A percentile compares a stretch with the other conserved stretches of the same genome.
phyloP scores from a whole-genome alignment of 2,113 vertebrate species.

The Gila orcuttii region DNA sequence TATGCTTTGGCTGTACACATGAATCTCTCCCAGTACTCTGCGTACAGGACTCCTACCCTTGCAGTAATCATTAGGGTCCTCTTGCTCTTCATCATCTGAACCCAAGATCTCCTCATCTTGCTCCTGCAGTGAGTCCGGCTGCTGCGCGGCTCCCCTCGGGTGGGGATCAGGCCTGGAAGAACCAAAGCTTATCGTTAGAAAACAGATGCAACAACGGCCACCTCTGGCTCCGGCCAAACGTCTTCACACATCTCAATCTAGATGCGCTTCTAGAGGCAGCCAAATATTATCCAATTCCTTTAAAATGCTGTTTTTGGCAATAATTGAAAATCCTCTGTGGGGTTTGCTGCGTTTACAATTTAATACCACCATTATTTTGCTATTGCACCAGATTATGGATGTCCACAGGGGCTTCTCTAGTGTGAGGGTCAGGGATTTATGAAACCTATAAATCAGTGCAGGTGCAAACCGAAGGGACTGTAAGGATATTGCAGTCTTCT shows the following conservation, averaged over 20 bases:
- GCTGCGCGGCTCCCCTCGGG: slow-evolving; percentile 81
- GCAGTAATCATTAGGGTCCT: slow-evolving; percentile 97
- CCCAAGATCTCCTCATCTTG: slow-evolving; percentile 96
- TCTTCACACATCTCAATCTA: slow-evolving; percentile 5
- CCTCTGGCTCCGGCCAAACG: not conserved
- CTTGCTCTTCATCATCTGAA: slow-evolving; percentile 96
- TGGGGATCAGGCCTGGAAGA: slow-evolving; percentile 85
- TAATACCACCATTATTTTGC: not conserved
- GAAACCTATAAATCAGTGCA: slow-evolving; percentile 2
- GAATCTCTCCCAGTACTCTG: not conserved
- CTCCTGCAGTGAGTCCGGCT: slow-evolving; percentile 85
- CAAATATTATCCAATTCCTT: not conserved
- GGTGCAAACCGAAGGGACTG: not conserved
- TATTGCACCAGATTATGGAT: not conserved
- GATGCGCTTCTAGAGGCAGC: not conserved
- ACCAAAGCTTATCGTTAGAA: slow-evolving; percentile 19
- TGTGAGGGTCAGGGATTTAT: not conserved
- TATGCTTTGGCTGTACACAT: not conserved
- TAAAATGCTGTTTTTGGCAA: not conserved
- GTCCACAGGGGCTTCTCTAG: not conserved
- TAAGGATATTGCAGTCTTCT: not conserved
- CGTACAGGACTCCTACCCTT: slow-evolving; percentile 75
- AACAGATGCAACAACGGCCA: not conserved
- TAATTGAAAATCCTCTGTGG: not conserved
- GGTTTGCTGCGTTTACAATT: not conserved